Percentiles rank a stretch among this genome's conserved stretches.
Conservation (phyloP, 2,888 invertebrate genomes). For the Alentia gelatinosa region DNA sequence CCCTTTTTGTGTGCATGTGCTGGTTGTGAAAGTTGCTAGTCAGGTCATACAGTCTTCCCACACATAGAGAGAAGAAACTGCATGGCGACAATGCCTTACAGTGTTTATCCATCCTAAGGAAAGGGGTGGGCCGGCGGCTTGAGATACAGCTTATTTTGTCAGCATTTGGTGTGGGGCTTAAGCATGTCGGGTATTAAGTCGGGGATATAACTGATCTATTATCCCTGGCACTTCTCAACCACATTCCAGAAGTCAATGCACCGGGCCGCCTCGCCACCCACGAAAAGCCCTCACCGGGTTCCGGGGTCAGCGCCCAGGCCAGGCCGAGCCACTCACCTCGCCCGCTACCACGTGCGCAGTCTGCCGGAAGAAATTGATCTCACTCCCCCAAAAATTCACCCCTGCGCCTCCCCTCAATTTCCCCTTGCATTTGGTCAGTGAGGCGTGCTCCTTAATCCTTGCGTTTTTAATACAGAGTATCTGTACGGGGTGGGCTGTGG, state of each 20-base stretch:
- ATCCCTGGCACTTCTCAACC: neutral
- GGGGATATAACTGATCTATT: constrained; percentile 21
- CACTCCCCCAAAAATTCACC: constrained; percentile 33
- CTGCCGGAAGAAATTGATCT: constrained; percentile 43
- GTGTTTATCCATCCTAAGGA: neutral
- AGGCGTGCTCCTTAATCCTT: constrained; percentile 13
- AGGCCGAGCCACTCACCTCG: constrained; percentile 30
- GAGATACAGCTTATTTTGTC: neutral
- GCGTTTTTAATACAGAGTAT: constrained; percentile 50
- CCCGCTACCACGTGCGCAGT: constrained; percentile 28
- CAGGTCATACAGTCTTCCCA: too few relatives aligned
- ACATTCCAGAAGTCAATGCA: constrained; percentile 29
- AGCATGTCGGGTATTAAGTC: constrained; percentile 9
- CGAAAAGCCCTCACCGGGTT: neutral
- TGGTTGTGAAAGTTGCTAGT: too few relatives aligned
- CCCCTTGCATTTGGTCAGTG: constrained; percentile 37
- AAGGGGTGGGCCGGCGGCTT: neutral
- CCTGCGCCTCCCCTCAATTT: neutral
- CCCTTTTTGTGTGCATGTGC: too few relatives aligned
- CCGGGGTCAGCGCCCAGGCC: neutral
- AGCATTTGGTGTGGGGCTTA: neutral
- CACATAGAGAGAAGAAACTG: too few relatives aligned
- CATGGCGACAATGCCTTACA: too few relatives aligned
- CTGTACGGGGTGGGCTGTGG: neutral
- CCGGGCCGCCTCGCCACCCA: neutral